These are phyloP conservation scores for Drosophila varians DNA, from an alignment of 1,140 invertebrate genomes.

Conservation along the genomic window DNA sequence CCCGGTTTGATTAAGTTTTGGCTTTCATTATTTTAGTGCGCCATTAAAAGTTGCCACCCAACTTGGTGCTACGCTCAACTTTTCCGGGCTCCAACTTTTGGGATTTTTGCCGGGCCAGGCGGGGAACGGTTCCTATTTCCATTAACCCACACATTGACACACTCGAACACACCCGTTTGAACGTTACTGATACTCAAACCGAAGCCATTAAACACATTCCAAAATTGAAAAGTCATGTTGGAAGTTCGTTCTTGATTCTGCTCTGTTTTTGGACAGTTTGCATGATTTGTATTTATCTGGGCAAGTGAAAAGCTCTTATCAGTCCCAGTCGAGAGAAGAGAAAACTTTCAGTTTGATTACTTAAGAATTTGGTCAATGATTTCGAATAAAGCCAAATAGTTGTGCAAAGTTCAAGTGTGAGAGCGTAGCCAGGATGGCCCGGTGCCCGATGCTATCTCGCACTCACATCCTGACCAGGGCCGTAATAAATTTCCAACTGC, in stretches of 20 bases:
- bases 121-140: slow-evolving; percentile 11
- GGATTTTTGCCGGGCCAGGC: background rate
- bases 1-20: slow-evolving; percentile 29
- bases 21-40: slow-evolving; percentile 43
- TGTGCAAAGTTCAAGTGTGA: slow-evolving; percentile 42
- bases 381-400: slow-evolving; percentile 47
- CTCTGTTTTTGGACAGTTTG: slow-evolving; percentile 56
- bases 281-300: slow-evolving; percentile 77
- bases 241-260: background rate
- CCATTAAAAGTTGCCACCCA: slow-evolving; percentile 40
- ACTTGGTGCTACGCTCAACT: slow-evolving; percentile 9
- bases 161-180: slow-evolving; percentile 4
- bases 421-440: slow-evolving; percentile 19
- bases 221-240: slow-evolving; percentile 78
- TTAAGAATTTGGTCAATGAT: slow-evolving; percentile 56
- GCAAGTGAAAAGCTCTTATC: slow-evolving; percentile 68
- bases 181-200: slow-evolving; percentile 28
- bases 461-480: slow-evolving; percentile 7
- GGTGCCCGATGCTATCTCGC: slow-evolving; percentile 12
- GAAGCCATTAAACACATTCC: slow-evolving; percentile 68
- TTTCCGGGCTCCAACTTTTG: slow-evolving; percentile 27
- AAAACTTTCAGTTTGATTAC: slow-evolving; percentile 68
- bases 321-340: slow-evolving; percentile 18
- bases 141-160: slow-evolving; percentile 27
- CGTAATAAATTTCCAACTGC: slow-evolving; percentile 51